A percentile compares a stretch with the other conserved stretches of the same genome.
Evolutionary conservation across 2,888 invertebrate species (phyloP).

Genomic region (Eupithecia tripunctaria): DNA sequence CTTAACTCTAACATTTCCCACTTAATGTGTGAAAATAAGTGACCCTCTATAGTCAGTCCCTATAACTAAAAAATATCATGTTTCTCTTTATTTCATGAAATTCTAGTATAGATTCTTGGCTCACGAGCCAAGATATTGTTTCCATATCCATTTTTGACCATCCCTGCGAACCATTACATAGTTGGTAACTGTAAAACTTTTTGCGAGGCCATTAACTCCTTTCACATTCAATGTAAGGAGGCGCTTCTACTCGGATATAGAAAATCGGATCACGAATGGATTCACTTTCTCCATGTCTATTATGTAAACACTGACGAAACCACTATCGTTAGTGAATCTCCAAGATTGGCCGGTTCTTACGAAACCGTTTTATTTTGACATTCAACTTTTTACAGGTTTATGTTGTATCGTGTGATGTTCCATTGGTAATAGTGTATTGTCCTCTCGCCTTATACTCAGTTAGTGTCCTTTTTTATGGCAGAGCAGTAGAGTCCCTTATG

Average conservation of each 20-base stretch:
- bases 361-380: conserved; percentile 37
- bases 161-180: not conserved
- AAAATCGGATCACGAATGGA: conserved; percentile 53
- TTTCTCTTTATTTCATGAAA: not conserved
- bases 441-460: not conserved
- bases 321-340: conserved; percentile 54
- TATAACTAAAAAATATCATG: not conserved
- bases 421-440: conserved; percentile 1
- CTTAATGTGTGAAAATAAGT: not conserved
- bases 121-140: not conserved
- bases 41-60: not conserved
- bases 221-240: conserved; percentile 50
- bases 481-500: not conserved
- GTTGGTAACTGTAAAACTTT: conserved; percentile 27
- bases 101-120: too few species aligned
- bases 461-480: not conserved
- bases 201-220: conserved; percentile 39
- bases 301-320: conserved; percentile 59
- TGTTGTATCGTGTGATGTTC: conserved; percentile 2
- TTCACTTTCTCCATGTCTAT: conserved; percentile 45
- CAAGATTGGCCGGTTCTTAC: conserved; percentile 45
- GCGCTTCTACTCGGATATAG: conserved; percentile 52
- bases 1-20: too few species aligned
- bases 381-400: conserved; percentile 29
- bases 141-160: not conserved